Conservation (phyloP, 2,113 vertebrate species). For the Craseonycteris thonglongyai region DNA sequence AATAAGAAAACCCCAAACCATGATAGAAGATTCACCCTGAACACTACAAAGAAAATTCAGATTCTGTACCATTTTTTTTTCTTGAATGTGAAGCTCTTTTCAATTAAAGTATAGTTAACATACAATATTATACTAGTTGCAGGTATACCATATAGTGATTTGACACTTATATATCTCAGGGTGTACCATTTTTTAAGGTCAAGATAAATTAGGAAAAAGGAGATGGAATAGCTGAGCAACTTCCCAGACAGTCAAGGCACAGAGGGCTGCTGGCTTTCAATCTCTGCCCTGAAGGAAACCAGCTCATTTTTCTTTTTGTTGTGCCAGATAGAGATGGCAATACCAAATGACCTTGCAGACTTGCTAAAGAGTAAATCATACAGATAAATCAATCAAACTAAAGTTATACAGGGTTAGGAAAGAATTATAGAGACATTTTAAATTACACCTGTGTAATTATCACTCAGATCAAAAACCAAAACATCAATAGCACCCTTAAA, state of each 20-base stretch:
- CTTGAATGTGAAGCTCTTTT: too few relatives aligned
- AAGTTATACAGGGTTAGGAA: background rate
- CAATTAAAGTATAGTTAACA: too few relatives aligned
- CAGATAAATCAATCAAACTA: background rate
- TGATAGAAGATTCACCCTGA: background rate
- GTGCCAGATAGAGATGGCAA: background rate
- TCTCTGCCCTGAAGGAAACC: background rate
- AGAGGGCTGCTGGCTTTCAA: background rate
- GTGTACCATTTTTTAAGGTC: background rate
- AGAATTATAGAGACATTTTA: background rate
- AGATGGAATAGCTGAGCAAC: background rate
- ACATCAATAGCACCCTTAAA: background rate
- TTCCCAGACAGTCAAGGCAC: background rate
- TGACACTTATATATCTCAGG: too few relatives aligned
- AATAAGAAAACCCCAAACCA: background rate
- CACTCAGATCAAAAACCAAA: background rate
- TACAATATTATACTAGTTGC: too few relatives aligned
- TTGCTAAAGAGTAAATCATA: background rate
- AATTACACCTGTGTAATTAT: background rate
- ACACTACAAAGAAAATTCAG: background rate
- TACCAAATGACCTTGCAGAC: background rate
- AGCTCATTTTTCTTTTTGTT: background rate
- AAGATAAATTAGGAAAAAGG: background rate
- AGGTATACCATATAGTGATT: too few relatives aligned
- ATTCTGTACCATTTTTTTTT: background rate